Evolutionary conservation across 23 tunicate species (phyloP).

Genomic region (Clavelina lepadiformis): DNA sequence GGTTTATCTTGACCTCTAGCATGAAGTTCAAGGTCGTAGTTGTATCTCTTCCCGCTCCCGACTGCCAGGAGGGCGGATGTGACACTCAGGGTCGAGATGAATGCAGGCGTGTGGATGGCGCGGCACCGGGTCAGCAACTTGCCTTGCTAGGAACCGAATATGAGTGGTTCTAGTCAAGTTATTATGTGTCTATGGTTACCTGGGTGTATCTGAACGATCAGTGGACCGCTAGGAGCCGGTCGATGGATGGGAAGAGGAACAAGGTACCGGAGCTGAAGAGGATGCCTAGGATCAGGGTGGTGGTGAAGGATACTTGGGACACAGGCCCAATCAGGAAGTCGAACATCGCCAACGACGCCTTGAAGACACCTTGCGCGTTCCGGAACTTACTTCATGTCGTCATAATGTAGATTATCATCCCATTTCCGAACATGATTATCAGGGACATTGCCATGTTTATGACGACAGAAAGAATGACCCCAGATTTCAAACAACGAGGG

Average conservation of each 20-base stretch:
- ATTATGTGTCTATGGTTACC: not conserved
- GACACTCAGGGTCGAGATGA: slow-evolving; percentile 4
- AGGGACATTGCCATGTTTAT: not conserved
- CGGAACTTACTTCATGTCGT: slow-evolving; percentile 1
- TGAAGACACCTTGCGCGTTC: slow-evolving; percentile 16
- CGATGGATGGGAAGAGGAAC: slow-evolving; percentile 5
- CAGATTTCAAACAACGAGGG: not conserved
- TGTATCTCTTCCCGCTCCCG: slow-evolving; percentile 9
- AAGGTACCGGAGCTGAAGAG: not conserved
- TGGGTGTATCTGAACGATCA: slow-evolving; percentile 29
- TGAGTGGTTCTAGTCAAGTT: not conserved
- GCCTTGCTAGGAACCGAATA: not conserved
- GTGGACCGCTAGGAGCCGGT: slow-evolving; percentile 20
- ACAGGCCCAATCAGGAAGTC: slow-evolving; percentile 31
- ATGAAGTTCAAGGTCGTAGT: slow-evolving; percentile 17
- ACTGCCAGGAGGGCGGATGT: slow-evolving; percentile 8
- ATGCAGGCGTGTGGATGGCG: slow-evolving; percentile 4
- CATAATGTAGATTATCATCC: slow-evolving; percentile 1
- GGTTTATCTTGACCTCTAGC: slow-evolving; percentile 8
- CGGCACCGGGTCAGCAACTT: slow-evolving; percentile 21
- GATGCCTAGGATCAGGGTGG: slow-evolving; percentile 14
- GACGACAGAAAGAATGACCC: not conserved
- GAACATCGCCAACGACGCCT: slow-evolving; percentile 20
- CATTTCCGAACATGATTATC: not conserved
- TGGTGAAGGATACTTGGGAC: slow-evolving; percentile 6